phyloP scores from a whole-genome alignment of 2,888 invertebrate genomes.

The Scrobipalpa costella region DNA sequence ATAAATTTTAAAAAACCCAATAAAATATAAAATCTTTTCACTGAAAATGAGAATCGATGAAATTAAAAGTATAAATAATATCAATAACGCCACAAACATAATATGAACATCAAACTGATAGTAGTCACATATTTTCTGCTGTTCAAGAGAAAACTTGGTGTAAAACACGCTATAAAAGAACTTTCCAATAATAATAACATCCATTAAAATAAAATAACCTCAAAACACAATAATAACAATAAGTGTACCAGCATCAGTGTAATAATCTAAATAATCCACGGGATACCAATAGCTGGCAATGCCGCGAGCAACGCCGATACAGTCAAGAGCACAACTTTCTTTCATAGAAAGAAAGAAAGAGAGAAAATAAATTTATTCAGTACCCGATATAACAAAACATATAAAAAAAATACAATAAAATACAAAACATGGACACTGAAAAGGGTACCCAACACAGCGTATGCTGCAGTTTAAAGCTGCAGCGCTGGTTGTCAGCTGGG shows the following conservation, averaged over 20 bases:
- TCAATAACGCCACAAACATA: background rate
- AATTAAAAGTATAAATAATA: too few relatives aligned
- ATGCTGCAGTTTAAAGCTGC: too few relatives aligned
- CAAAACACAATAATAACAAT: background rate
- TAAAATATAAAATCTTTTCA: too few relatives aligned
- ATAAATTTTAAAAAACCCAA: too few relatives aligned
- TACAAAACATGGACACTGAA: too few relatives aligned
- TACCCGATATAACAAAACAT: too few relatives aligned
- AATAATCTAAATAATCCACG: conserved; percentile 13
- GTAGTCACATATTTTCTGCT: background rate
- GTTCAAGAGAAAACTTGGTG: background rate
- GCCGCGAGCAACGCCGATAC: background rate
- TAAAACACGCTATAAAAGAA: background rate
- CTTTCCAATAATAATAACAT: background rate
- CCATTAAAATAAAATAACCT: conserved; percentile 2
- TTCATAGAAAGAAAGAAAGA: too few relatives aligned
- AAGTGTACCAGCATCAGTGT: background rate
- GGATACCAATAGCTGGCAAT: background rate
- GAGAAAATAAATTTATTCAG: too few relatives aligned
- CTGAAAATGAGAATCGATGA: too few relatives aligned
- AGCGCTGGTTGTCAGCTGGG: too few relatives aligned
- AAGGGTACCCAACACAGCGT: too few relatives aligned
- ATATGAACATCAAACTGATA: background rate
- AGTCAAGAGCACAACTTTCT: background rate
- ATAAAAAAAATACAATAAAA: too few relatives aligned